Percentiles rank a stretch among this genome's conserved stretches.
These are phyloP conservation scores for Ectemnius lituratus DNA, from an alignment of 2,888 invertebrate genomes.

Conservation along the genomic window DNA sequence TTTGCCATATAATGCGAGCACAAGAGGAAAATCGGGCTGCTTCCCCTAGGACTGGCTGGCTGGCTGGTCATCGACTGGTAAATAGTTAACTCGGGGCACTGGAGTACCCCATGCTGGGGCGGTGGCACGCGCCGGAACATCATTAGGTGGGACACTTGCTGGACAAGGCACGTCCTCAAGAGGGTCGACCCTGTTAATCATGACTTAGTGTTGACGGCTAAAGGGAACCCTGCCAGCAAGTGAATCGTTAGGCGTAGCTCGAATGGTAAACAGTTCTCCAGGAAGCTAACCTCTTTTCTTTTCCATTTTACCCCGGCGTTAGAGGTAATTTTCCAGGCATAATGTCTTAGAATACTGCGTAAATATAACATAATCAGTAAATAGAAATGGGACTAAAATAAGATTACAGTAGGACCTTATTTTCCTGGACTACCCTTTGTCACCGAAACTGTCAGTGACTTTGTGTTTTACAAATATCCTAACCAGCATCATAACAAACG, in stretches of 20 bases:
- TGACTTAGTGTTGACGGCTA: slow-evolving; percentile 31
- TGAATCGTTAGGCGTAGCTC: slow-evolving; percentile 27
- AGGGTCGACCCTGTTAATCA: slow-evolving; percentile 52
- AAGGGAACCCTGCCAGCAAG: slow-evolving; percentile 33
- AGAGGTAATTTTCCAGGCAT: no score
- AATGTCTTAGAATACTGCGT: no score
- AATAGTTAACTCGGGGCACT: slow-evolving; percentile 64
- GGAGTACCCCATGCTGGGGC: slow-evolving; percentile 69
- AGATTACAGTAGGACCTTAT: no score
- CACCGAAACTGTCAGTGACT: no score
- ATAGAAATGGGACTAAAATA: no score
- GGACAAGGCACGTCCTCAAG: slow-evolving; percentile 50
- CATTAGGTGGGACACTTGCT: slow-evolving; percentile 77
- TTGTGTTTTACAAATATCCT: no score
- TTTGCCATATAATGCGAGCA: slow-evolving; percentile 67
- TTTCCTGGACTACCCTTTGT: no score
- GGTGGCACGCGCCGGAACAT: slow-evolving; percentile 76
- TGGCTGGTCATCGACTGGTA: slow-evolving; percentile 54
- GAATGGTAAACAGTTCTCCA: no score
- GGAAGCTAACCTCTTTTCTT: no score
- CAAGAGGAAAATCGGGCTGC: slow-evolving; percentile 40
- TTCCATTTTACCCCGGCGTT: no score
- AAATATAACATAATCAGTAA: no score
- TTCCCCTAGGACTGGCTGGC: slow-evolving; percentile 4
- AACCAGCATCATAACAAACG: no score